phyloP scores from a whole-genome alignment of 2,113 vertebrate genomes.

The Ctenodactylus gundi region DNA sequence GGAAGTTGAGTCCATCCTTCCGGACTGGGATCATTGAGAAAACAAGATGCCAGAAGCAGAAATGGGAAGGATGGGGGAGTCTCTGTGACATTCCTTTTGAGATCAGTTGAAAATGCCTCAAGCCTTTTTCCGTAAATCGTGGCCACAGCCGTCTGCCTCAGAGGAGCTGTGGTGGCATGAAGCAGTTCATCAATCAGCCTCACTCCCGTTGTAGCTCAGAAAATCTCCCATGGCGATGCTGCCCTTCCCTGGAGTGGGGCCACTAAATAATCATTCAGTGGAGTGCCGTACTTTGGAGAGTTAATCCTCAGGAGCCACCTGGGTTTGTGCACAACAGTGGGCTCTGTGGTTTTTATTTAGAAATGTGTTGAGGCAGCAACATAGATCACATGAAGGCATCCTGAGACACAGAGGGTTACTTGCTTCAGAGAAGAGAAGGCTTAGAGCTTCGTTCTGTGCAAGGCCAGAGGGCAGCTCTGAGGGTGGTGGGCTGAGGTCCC shows the following conservation, averaged over 20 bases:
- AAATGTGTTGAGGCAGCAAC: neutral
- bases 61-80: neutral
- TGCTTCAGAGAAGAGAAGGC: neutral
- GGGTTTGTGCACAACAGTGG: neutral
- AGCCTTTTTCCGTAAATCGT: neutral
- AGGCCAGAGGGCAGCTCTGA: neutral
- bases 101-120: neutral
- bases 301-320: neutral
- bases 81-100: neutral
- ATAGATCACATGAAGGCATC: neutral
- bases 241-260: neutral
- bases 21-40: neutral
- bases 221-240: neutral
- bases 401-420: neutral
- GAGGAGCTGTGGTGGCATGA: neutral
- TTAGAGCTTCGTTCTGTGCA: neutral
- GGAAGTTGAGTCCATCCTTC: fast-evolving
- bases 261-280: neutral
- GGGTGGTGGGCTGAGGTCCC: fast-evolving
- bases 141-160: neutral
- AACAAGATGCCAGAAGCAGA: neutral
- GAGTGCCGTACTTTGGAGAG: neutral
- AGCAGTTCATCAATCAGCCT: neutral
- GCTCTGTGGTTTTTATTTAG: neutral
- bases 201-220: neutral